phyloP scores from a whole-genome alignment of 2,888 invertebrate species.

The Morpho achilles region DNA sequence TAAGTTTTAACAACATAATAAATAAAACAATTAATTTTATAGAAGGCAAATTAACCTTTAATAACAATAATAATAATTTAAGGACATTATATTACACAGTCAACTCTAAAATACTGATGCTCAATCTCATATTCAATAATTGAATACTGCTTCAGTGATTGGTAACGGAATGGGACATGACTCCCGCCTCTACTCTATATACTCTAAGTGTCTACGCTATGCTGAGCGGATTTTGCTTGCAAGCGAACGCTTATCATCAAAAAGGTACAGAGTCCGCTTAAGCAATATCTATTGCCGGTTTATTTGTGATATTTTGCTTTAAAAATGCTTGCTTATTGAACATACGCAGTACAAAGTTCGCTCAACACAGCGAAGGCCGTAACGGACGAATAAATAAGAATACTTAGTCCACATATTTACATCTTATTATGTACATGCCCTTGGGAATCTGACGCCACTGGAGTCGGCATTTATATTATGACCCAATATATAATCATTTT shows the following conservation, averaged over 20 bases:
- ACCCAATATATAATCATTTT: background rate
- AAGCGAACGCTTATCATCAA: background rate
- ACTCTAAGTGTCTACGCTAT: background rate
- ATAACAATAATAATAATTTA: conserved; percentile 70
- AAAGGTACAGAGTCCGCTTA: background rate
- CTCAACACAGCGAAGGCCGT: conserved; percentile 24
- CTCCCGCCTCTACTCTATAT: conserved; percentile 15
- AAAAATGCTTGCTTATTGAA: too few species aligned
- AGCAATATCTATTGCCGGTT: background rate
- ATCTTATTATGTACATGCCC: conserved; percentile 65
- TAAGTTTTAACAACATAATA: conserved; percentile 17
- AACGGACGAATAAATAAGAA: conserved; percentile 49
- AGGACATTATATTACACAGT: conserved; percentile 73
- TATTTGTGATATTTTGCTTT: too few species aligned
- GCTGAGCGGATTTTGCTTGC: conserved; percentile 1
- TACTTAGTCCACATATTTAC: conserved; percentile 71
- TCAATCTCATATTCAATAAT: conserved; percentile 57
- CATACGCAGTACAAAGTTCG: background rate
- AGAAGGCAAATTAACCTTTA: conserved; percentile 62
- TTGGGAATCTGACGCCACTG: conserved; percentile 12
- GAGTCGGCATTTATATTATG: background rate
- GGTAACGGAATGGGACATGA: conserved; percentile 37
- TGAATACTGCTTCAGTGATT: conserved; percentile 56
- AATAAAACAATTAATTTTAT: conserved; percentile 43
- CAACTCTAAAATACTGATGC: conserved; percentile 75